phyloP scores from a whole-genome alignment of 2,888 invertebrate species.

The Tenthredo mesomela region DNA sequence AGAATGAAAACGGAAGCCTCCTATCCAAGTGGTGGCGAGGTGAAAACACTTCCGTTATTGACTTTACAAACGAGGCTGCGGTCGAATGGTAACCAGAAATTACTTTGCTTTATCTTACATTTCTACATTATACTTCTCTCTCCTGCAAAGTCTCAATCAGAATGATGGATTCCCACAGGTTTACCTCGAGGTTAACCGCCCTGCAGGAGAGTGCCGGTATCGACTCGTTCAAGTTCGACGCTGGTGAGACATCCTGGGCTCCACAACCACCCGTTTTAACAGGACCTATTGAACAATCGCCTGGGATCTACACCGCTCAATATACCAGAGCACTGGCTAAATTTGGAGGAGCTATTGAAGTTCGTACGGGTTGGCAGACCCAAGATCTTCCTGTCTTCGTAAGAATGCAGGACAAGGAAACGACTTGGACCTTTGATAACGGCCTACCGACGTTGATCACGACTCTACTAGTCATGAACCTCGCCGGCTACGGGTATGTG shows the following conservation, averaged over 20 bases:
- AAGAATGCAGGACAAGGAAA: slow-evolving; percentile 79
- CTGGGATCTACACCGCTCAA: slow-evolving; percentile 79
- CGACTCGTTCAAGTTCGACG: slow-evolving; percentile 88
- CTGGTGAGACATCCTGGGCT: slow-evolving; percentile 86
- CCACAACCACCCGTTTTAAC: slow-evolving; percentile 82
- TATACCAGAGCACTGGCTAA: slow-evolving; percentile 80
- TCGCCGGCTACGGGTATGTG: slow-evolving; percentile 80
- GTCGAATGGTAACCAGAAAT: slow-evolving; percentile 65
- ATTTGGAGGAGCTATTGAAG: slow-evolving; percentile 84
- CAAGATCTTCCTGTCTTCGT: slow-evolving; percentile 78
- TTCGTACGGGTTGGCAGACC: slow-evolving; percentile 80
- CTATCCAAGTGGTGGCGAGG: slow-evolving; percentile 78
- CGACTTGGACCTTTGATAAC: slow-evolving; percentile 73
- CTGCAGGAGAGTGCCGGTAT: slow-evolving; percentile 83
- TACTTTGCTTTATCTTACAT: background rate
- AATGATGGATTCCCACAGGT: slow-evolving; percentile 76
- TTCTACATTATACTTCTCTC: background rate
- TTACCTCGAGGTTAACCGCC: slow-evolving; percentile 75
- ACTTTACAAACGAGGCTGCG: slow-evolving; percentile 85
- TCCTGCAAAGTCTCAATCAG: background rate
- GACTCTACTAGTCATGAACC: slow-evolving; percentile 73
- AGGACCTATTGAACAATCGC: slow-evolving; percentile 80
- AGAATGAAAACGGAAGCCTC: slow-evolving; percentile 79
- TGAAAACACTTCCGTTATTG: slow-evolving; percentile 81
- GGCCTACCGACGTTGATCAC: slow-evolving; percentile 79